Evolutionary conservation across 2,888 invertebrate genomes (phyloP).

Genomic region (Polydesmus complanatus): DNA sequence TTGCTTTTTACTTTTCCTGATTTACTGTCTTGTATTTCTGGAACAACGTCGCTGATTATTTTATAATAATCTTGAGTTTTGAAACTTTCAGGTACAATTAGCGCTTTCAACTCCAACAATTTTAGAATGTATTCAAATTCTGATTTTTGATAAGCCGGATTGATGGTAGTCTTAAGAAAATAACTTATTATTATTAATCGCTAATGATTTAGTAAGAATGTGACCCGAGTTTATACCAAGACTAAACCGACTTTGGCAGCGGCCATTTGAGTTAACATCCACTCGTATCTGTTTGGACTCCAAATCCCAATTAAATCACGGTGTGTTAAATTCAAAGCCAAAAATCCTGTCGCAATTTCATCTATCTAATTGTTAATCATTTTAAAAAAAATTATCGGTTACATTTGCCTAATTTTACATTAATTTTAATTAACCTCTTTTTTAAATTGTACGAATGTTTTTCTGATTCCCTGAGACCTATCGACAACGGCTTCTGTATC

Average conservation of each 20-base stretch:
- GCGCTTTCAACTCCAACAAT: constrained; percentile 51
- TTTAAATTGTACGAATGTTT: constrained; percentile 41
- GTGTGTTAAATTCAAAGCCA: constrained; percentile 48
- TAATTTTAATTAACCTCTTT: constrained; percentile 27
- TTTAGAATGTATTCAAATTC: constrained; percentile 59
- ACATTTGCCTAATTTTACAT: not conserved
- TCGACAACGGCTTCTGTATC: constrained; percentile 44
- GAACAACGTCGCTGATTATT: constrained; percentile 44
- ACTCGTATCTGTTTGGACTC: constrained; percentile 62
- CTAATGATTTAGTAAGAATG: not conserved
- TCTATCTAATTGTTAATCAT: constrained; percentile 1
- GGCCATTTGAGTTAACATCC: constrained; percentile 57
- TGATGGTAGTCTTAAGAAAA: constrained; percentile 50
- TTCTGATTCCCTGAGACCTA: constrained; percentile 37
- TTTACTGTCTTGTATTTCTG: constrained; percentile 34
- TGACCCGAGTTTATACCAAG: too few species aligned
- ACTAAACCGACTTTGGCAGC: constrained; percentile 56
- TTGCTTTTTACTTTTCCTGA: constrained; percentile 27
- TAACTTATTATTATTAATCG: not conserved
- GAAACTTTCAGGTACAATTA: constrained; percentile 48
- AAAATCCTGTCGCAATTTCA: constrained; percentile 51
- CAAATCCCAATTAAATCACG: constrained; percentile 67
- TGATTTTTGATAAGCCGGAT: constrained; percentile 52
- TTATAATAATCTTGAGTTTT: constrained; percentile 52
- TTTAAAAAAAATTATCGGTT: not conserved